Evolutionary conservation across 2,797 vertebrate species (phyloP).

Genomic region (Artibeus lituratus): DNA sequence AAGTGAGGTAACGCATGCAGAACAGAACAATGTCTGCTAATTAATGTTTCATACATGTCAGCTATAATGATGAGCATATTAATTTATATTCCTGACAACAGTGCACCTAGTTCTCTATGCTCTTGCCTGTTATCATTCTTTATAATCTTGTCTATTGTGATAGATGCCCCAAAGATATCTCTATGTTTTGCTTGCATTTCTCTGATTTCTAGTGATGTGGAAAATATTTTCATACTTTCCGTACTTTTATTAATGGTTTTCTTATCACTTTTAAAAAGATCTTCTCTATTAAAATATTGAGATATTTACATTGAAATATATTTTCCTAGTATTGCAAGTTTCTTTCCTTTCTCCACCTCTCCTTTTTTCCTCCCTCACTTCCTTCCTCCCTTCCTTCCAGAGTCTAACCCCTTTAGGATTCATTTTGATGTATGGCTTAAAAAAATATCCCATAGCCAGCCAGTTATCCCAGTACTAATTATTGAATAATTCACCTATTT

Average conservation of each 20-base stretch:
- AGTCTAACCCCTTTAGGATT: neutral
- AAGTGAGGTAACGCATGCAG: neutral
- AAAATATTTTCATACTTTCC: conserved; percentile 16
- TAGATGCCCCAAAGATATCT: neutral
- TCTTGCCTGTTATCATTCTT: neutral
- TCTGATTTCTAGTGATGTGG: neutral
- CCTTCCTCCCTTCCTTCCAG: neutral
- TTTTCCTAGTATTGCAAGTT: neutral
- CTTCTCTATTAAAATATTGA: neutral
- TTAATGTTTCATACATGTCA: neutral
- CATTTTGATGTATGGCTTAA: neutral
- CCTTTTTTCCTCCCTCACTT: neutral
- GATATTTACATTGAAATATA: neutral
- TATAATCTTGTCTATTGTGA: neutral
- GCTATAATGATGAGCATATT: neutral
- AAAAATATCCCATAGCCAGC: neutral
- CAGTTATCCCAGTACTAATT: neutral
- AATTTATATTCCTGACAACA: neutral
- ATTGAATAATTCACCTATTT: neutral
- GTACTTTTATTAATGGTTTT: neutral
- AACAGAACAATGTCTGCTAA: neutral
- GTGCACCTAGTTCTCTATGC: neutral
- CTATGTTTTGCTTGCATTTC: neutral
- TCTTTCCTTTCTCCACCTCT: neutral
- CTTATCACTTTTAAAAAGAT: neutral